phyloP scores from a whole-genome alignment of 2,888 invertebrate genomes.

The Cremastinae sp. region DNA sequence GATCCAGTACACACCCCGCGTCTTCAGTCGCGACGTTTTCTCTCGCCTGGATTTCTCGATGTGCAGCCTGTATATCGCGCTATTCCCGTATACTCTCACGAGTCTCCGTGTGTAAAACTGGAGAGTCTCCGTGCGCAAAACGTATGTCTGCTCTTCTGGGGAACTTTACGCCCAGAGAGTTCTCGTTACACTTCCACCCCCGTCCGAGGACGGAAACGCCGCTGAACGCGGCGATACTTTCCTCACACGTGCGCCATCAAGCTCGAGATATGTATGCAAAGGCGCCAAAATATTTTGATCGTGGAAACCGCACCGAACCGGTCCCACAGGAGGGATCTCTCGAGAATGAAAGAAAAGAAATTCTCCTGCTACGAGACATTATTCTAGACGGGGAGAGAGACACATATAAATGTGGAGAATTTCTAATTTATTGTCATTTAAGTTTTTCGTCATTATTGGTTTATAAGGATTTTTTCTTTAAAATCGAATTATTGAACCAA shows the following conservation, averaged over 20 bases:
- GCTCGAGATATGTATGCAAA: slow-evolving; percentile 55
- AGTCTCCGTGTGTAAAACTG: not conserved
- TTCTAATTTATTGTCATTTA: too few relatives aligned
- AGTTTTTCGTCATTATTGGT: too few relatives aligned
- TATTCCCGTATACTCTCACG: slow-evolving; percentile 53
- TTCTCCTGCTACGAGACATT: slow-evolving; percentile 19
- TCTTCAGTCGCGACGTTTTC: slow-evolving; percentile 52
- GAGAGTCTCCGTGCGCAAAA: too few relatives aligned
- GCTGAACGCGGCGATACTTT: slow-evolving; percentile 3
- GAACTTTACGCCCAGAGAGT: slow-evolving; percentile 51
- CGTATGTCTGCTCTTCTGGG: slow-evolving; percentile 40
- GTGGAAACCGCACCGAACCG: slow-evolving; percentile 58
- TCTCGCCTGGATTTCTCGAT: slow-evolving; percentile 53
- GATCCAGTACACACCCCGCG: slow-evolving; percentile 65
- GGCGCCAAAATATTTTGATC: slow-evolving; percentile 62
- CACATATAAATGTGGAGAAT: not conserved
- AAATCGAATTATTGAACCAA: too few relatives aligned
- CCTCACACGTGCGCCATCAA: slow-evolving; percentile 33
- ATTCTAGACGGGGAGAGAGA: slow-evolving; percentile 20
- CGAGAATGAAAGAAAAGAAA: not conserved
- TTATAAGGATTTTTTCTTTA: too few relatives aligned
- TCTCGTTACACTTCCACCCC: slow-evolving; percentile 48
- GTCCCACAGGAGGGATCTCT: slow-evolving; percentile 46
- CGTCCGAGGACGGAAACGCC: slow-evolving; percentile 23
- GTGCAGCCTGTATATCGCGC: slow-evolving; percentile 51